Percentiles rank a stretch among this genome's conserved stretches.
phyloP scores from a whole-genome alignment of 2,888 invertebrate genomes.

The Arrhopalites spinosus region DNA sequence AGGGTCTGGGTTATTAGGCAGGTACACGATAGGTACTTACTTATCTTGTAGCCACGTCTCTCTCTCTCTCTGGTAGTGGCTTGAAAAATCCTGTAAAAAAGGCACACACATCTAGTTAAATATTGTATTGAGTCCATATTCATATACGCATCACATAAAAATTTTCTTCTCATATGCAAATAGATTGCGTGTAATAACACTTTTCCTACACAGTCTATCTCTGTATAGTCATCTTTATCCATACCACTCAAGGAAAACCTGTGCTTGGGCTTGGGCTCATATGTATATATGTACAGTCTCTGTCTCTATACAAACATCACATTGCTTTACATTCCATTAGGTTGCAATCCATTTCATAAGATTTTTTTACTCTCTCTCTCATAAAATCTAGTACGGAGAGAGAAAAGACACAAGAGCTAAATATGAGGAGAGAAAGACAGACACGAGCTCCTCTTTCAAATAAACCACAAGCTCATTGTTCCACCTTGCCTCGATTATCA shows the following conservation, averaged over 20 bases:
- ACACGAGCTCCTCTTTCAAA: slow-evolving; percentile 23
- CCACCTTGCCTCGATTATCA: slow-evolving; percentile 36
- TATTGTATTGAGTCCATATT: slow-evolving; percentile 29
- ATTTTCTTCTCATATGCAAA: slow-evolving; percentile 28
- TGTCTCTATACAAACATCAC: slow-evolving; percentile 21
- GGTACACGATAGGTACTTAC: background rate
- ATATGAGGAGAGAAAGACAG: background rate
- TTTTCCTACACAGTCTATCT: slow-evolving; percentile 5
- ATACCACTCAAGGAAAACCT: background rate
- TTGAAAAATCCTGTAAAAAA: background rate
- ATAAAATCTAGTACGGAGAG: slow-evolving; percentile 10
- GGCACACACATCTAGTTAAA: slow-evolving; percentile 18
- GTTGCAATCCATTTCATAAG: slow-evolving; percentile 32
- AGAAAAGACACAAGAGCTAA: slow-evolving; percentile 7
- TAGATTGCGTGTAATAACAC: slow-evolving; percentile 24
- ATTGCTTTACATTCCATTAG: slow-evolving; percentile 27
- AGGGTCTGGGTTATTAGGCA: background rate
- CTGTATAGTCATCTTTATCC: background rate
- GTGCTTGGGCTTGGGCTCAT: background rate
- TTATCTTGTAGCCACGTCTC: background rate
- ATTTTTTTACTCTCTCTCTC: slow-evolving; percentile 13
- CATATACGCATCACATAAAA: slow-evolving; percentile 21
- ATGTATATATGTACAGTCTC: background rate
- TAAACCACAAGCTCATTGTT: slow-evolving; percentile 33
- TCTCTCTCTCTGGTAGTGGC: background rate